Evolutionary conservation across 2,888 invertebrate species (phyloP).

Genomic region (Aethes cnicana): DNA sequence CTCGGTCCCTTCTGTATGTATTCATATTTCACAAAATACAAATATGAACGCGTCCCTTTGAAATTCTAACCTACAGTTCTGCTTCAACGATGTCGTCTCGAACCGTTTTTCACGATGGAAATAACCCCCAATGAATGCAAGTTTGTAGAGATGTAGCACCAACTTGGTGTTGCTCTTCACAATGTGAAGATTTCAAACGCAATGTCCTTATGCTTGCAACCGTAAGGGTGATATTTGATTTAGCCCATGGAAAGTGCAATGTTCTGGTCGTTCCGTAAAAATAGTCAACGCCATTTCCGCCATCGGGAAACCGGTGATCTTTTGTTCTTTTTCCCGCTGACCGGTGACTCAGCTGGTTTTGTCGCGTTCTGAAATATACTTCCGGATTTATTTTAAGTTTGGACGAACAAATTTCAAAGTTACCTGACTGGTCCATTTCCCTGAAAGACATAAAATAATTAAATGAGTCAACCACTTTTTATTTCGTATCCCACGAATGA

Average conservation of each 20-base stretch:
- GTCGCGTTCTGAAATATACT: slow-evolving; percentile 30
- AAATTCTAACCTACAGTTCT: slow-evolving; percentile 50
- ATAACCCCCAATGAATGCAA: slow-evolving; percentile 64
- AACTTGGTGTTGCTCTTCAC: slow-evolving; percentile 38
- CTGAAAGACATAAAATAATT: background rate
- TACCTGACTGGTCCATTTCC: slow-evolving; percentile 7
- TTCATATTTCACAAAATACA: slow-evolving; percentile 38
- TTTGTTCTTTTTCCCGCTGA: slow-evolving; percentile 60
- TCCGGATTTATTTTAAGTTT: slow-evolving; percentile 16
- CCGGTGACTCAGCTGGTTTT: slow-evolving; percentile 50
- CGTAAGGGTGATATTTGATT: slow-evolving; percentile 57
- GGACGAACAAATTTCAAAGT: background rate
- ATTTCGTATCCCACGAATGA: slow-evolving; percentile 10
- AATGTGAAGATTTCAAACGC: slow-evolving; percentile 26
- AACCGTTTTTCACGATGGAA: slow-evolving; percentile 57
- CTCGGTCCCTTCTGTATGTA: no score
- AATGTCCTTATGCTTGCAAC: slow-evolving; percentile 38
- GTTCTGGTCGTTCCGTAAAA: slow-evolving; percentile 66
- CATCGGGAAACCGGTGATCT: slow-evolving; percentile 63
- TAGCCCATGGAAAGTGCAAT: slow-evolving; percentile 43
- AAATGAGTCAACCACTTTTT: slow-evolving; percentile 19
- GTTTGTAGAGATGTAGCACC: slow-evolving; percentile 42
- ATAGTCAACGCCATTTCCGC: slow-evolving; percentile 75
- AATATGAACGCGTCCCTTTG: slow-evolving; percentile 43
- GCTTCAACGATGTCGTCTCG: slow-evolving; percentile 50